Conservation (phyloP, 2,888 invertebrate species). For the Automeris io region DNA sequence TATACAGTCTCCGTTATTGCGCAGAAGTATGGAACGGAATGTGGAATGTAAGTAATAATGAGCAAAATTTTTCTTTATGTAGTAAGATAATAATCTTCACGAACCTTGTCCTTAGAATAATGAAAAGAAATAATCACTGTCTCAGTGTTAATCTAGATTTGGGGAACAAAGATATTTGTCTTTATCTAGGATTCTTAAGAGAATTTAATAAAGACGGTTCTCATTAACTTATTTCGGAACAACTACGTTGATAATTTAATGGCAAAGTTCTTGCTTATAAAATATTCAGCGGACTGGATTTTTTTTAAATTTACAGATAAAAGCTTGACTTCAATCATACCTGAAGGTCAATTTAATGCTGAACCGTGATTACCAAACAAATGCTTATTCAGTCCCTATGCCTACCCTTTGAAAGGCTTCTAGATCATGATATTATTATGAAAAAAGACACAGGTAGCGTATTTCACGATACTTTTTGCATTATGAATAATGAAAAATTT, state of each 20-base stretch:
- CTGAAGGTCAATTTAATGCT: too few relatives aligned
- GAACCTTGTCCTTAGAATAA: constrained; percentile 23
- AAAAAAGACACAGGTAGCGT: background rate
- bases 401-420: too few relatives aligned
- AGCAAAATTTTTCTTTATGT: too few relatives aligned
- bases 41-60: too few relatives aligned
- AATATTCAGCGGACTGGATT: too few relatives aligned
- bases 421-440: background rate
- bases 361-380: too few relatives aligned
- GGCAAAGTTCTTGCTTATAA: too few relatives aligned
- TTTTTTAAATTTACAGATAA: too few relatives aligned
- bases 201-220: background rate
- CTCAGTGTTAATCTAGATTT: constrained; percentile 28
- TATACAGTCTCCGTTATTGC: too few relatives aligned
- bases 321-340: too few relatives aligned
- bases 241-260: background rate
- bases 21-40: too few relatives aligned
- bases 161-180: constrained; percentile 24
- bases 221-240: background rate
- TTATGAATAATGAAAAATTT: background rate
- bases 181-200: constrained; percentile 25
- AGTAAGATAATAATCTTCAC: constrained; percentile 16
- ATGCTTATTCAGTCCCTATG: too few relatives aligned
- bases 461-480: background rate
- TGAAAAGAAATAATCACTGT: constrained; percentile 17